Evolutionary conservation across 2,888 invertebrate species (phyloP).

Genomic region (Cephus pygmeus): DNA sequence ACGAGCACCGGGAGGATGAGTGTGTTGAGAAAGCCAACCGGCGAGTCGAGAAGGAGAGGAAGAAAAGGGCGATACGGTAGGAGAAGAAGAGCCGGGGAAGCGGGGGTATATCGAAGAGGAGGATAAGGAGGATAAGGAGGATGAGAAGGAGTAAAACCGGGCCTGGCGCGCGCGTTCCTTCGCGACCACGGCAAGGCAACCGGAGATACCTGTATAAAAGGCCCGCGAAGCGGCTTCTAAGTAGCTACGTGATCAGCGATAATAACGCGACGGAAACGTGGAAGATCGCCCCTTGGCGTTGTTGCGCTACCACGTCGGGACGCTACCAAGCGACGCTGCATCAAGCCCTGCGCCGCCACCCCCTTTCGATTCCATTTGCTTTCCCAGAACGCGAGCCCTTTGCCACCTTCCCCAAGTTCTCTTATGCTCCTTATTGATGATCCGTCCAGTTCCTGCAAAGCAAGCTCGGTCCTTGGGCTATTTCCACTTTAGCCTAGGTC

Average conservation of each 20-base stretch:
- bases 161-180: constrained; percentile 36
- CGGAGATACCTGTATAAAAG: constrained; percentile 41
- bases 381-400: neutral
- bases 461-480: constrained; percentile 16
- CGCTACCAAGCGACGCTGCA: neutral
- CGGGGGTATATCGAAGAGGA: constrained; percentile 8
- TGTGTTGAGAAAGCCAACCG: neutral
- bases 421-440: neutral
- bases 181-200: neutral
- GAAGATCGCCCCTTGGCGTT: constrained; percentile 39
- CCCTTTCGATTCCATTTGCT: neutral
- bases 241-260: constrained; percentile 65
- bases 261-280: constrained; percentile 57
- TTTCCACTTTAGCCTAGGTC: constrained; percentile 35
- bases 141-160: constrained; percentile 53
- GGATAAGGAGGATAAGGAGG: constrained; percentile 12
- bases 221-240: constrained; percentile 56
- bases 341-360: neutral
- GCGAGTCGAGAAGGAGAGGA: constrained; percentile 20
- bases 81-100: constrained; percentile 19
- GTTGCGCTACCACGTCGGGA: neutral
- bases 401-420: neutral
- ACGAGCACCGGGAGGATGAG: neutral
- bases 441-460: constrained; percentile 29
- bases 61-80: constrained; percentile 37